Base-by-base conservation (phyloP, 2,888 invertebrate species). In the Tipula confusa region DNA sequence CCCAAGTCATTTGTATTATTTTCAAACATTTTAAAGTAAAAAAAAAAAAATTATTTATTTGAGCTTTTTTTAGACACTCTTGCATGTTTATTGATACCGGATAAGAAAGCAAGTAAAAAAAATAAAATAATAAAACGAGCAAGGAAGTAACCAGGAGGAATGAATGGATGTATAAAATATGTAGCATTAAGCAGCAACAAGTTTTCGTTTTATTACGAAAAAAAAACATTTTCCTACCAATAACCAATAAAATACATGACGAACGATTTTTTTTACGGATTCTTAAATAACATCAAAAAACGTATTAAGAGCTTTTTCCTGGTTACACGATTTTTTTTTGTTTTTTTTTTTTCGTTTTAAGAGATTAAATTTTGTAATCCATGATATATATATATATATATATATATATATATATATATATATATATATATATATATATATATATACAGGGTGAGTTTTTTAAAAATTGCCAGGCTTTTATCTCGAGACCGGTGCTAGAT, bases 171-270 rank as follows among this genome's bases (percentile, higher is more conserved):
- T n/a, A 43, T 43, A 43, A 43, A 43, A 43, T 43, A 43, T 43
- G 43, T 43, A 18, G 64, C 64, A 64, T 24, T 24, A 38, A 13
- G 13, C 18, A 64, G 64, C 64, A 64, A 64, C 64, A 64, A 64
- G 64, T 64, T 24, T 24, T 64, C 64, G 24, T 64, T 64, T 64
- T 64, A 64, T 64, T 64, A 18, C 64, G n/a, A n/a, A n/a, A n/a
- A n/a, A n/a, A n/a, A 64, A 64, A 64, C 43, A 43, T 64, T 64
- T 64, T 64, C 24, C 64, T 24, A 64, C 64, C 64, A 64, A 64
- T 64, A 64, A 64, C 64, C 64, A 64, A 64, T 64, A 64, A 64
- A 64, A 64, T 64, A 64, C 64, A 64, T 64, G 64, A 64, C 64
- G 64, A 64, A 64, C 64, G 64, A 24, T 64, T 64, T 43, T n/a